These are phyloP conservation scores for Poicephalus gulielmi DNA, from an alignment of 2,113 vertebrate species.

Conservation along the genomic window DNA sequence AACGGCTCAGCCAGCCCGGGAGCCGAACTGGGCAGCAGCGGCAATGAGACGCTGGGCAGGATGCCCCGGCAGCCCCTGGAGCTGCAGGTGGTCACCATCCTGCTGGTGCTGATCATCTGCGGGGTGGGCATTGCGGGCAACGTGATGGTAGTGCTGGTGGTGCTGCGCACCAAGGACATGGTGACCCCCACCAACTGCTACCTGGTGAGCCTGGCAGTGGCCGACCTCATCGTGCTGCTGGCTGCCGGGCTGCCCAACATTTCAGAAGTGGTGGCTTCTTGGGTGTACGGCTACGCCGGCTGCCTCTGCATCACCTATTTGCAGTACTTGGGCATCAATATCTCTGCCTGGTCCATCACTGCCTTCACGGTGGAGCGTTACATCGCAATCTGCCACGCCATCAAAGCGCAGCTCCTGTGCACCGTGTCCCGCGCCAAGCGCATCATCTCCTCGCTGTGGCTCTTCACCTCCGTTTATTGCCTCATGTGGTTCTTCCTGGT, in stretches of 20 bases:
- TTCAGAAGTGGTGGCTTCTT: constrained; percentile 78
- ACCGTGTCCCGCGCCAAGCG: constrained; percentile 83
- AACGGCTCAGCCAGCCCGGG: background rate
- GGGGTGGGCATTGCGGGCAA: constrained; percentile 84
- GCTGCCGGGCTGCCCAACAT: constrained; percentile 83
- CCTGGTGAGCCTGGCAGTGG: constrained; percentile 84
- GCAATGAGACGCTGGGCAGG: constrained; percentile 65
- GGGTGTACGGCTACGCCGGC: constrained; percentile 83
- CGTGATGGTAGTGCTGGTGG: constrained; percentile 84
- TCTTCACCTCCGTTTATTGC: constrained; percentile 83
- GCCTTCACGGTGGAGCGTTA: constrained; percentile 86
- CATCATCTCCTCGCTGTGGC: constrained; percentile 83
- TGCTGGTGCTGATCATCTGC: constrained; percentile 83
- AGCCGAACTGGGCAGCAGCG: background rate
- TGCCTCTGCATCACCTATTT: constrained; percentile 88
- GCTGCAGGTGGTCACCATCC: constrained; percentile 83
- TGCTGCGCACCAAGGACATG: constrained; percentile 84
- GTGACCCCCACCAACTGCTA: constrained; percentile 89
- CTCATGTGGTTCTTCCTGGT: constrained; percentile 90
- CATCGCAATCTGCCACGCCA: constrained; percentile 86
- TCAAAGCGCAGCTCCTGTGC: constrained; percentile 83
- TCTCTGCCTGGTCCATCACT: constrained; percentile 83
- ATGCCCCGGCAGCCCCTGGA: constrained; percentile 80
- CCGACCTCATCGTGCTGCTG: constrained; percentile 84
- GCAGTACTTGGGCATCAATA: constrained; percentile 88